Evolutionary conservation across 2,797 vertebrate genomes (phyloP), one percentile per base, ranked within the genome.

Genomic region (Tolypeutes matacus): DNA sequence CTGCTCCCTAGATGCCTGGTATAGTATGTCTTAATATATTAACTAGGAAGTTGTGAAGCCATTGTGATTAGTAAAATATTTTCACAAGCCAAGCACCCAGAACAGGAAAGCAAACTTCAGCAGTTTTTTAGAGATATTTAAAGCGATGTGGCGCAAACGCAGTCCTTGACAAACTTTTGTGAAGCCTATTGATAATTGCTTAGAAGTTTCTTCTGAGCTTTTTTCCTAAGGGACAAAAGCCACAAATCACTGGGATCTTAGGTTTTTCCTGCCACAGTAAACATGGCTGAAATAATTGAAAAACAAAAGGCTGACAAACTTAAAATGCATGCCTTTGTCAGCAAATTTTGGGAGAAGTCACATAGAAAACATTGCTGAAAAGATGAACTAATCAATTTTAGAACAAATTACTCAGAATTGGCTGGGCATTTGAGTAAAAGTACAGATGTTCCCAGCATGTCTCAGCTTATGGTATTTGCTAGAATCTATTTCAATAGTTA

Each of bases 281-380:
- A 58, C 76, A 34, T 5, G 2, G 18, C 31, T 91, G 76, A 65
- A 86, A 89, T 93, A 80, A 91, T 56, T 91, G 6, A 81, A 93
- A 94, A 85, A 67, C 60, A 89, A 94, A 89, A 83, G 17, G 77
- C 56, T 11, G 64, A 56, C 73, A 78, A 93, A 72, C 34, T 83
- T 4, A 60, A 72, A 94, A 95, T 36, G 7, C n/a, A 84, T 93
- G 76, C 21, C 64, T 88, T 94, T 60, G 31, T 94, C 60, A 69
- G 53, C 31, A 78, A 18, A 67, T 69, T 84, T 85, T 73, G 20
- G 0, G 27, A 67, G 36, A 65, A 84, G 46, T 89, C 82, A 86
- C 80, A 25, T 6, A 90, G 49, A 73, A 96, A 92, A 85, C 14
- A 42, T 67, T 23, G 27, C 36, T 73, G 53, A 86, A 62, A 5